Base-by-base conservation (phyloP, 1,140 invertebrate species). In the Brachionus rotundiformis region DNA sequence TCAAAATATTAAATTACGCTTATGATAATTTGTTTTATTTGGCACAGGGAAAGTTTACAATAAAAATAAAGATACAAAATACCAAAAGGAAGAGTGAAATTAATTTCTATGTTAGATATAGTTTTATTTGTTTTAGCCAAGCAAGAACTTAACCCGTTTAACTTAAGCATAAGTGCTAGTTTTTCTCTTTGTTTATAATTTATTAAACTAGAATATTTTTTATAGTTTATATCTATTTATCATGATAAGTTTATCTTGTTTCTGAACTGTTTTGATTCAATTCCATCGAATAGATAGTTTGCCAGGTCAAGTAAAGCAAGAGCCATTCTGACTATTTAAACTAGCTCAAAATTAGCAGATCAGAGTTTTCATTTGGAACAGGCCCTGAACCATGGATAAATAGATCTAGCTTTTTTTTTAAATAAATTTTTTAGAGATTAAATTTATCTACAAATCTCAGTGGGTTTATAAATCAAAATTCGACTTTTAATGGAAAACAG, bases 1-100 rank as follows among this genome's bases (percentile, higher is more conserved):
- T 63, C 61, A 33, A 63, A 63, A 36, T 68, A 68, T 68, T 36
- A 68, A 68, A 68, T 68, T 68, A 68, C 63, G 33, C 36, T 68
- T 68, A 68, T 68, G 29, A 33, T 68, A 68, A 68, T 68, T 39
- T 16, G 31, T 68, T 63, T 29, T 29, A 63, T 33, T 29, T 33
- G 25, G 29, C 29, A 29, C 27, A 33, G n/a, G 29, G 25, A 63
- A 33, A 63, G 61, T 63, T 63, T 63, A 63, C 61, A 63, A 63
- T 54, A 16, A 63, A 33, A 63, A 36, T 68, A 68, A 68, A 68
- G 63, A 68, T 68, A 68, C 63, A 68, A 68, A 36, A 68, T 33
- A 68, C 29, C 16, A 33, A 68, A 36, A 68, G 63, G 63, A 68
- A 68, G 31, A 68, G 31, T 33, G 16, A 36, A 68, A 68, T 33